phyloP scores from a whole-genome alignment of 1,140 invertebrate species.

The Wiebesia pumilae region DNA sequence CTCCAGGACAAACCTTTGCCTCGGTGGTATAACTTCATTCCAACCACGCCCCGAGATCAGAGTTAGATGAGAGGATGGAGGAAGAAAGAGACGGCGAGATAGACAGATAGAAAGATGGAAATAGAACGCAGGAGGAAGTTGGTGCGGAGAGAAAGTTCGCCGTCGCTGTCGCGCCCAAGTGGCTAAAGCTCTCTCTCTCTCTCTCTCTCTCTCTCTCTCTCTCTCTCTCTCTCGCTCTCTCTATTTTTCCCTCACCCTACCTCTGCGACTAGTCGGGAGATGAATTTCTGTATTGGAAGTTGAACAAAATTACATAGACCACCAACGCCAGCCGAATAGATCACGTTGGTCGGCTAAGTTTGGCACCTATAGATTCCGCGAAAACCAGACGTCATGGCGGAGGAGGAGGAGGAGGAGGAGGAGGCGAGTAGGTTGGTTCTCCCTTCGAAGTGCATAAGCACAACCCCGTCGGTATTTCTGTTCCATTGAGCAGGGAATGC shows the following conservation, averaged over 20 bases:
- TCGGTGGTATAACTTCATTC: neutral
- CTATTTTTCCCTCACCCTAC: neutral
- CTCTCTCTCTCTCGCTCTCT: neutral
- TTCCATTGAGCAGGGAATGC: constrained; percentile 6
- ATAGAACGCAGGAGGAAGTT: constrained; percentile 30
- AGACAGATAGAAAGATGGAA: constrained; percentile 28
- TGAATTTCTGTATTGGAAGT: constrained; percentile 43
- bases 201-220: neutral
- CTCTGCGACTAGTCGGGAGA: neutral
- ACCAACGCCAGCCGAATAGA: constrained; percentile 14
- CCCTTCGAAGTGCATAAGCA: neutral
- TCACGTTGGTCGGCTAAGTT: constrained; percentile 46
- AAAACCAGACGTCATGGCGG: constrained; percentile 2
- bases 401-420: too few relatives aligned
- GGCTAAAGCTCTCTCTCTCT: neutral
- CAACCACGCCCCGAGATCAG: constrained; percentile 28
- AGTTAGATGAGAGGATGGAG: neutral
- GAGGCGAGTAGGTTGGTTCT: constrained; percentile 38
- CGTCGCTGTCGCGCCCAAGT: neutral
- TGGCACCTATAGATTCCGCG: constrained; percentile 38
- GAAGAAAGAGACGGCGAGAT: neutral
- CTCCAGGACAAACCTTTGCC: neutral
- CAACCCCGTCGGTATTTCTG: neutral
- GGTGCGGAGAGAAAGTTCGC: constrained; percentile 9
- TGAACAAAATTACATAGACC: constrained; percentile 40